These are phyloP conservation scores for Drosophila nigricruria DNA, from an alignment of 2,888 invertebrate genomes.

Conservation along the genomic window DNA sequence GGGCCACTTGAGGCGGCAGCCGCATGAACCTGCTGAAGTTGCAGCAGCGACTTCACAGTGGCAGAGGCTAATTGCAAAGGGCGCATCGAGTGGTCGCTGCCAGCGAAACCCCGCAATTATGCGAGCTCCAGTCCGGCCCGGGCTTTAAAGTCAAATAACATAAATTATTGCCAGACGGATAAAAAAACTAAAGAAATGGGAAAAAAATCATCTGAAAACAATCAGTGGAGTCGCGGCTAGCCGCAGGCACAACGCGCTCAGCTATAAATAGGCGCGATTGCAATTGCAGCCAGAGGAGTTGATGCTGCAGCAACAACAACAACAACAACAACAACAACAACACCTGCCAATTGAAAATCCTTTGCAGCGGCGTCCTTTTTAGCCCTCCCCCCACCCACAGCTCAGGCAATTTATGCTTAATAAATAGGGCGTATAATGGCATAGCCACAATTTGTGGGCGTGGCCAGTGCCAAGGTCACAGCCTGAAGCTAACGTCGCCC, in stretches of 20 bases:
- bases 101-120: constrained; percentile 60
- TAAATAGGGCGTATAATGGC: constrained; percentile 55
- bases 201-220: constrained; percentile 58
- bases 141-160: constrained; percentile 75
- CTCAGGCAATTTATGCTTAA: constrained; percentile 73
- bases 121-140: constrained; percentile 27
- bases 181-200: constrained; percentile 12
- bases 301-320: constrained; percentile 6
- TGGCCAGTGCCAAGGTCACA: constrained; percentile 35
- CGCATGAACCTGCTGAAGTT: constrained; percentile 25
- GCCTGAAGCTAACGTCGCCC: constrained; percentile 3
- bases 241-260: constrained; percentile 16
- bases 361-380: constrained; percentile 53
- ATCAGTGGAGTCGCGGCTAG: constrained; percentile 43
- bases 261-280: constrained; percentile 46
- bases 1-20: constrained; percentile 35
- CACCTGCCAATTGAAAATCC: constrained; percentile 60
- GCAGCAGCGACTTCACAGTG: constrained; percentile 11
- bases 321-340: constrained; percentile 33
- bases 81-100: constrained; percentile 31
- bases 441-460: constrained; percentile 29
- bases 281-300: constrained; percentile 25
- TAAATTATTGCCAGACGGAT: constrained; percentile 68
- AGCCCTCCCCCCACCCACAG: constrained; percentile 19
- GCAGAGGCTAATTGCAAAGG: constrained; percentile 58